Base-by-base conservation (phyloP, 2,888 invertebrate species). In the Plusia festucae region DNA sequence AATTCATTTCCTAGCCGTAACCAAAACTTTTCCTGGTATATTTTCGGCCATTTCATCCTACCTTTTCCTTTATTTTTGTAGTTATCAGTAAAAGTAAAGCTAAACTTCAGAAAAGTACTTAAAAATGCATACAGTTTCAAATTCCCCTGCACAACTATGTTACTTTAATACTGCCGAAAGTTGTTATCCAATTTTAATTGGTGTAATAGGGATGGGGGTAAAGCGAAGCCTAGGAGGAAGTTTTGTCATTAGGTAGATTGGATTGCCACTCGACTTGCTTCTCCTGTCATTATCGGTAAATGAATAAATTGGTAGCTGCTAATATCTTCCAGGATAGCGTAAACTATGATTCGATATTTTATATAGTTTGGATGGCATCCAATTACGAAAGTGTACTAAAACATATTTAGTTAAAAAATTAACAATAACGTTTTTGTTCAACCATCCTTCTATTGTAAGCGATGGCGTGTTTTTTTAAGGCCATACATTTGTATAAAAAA, bases 191-290 rank as follows among this genome's bases (percentile, higher is more conserved):
- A 72, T 79, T 79, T 79, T 78, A 79, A 73, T 80, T 77, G 60
- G 44, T 70, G 60, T 72, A 65, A 79, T 76, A 68, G 61, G 57
- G 46, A 68, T 54, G 60, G 68, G n/a, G 63, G 64, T 63, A 52
- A 34, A 72, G 65, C 66, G 58, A 73, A 74, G 67, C 69, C 73
- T 69, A 72, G 65, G 65, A 70, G 65, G 63, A 81, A 81, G 81
- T 81, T 81, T 80, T 66, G 69, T 81, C 78, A 76, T 82, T 71
- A 80, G 64, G 57, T 73, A 70, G 72, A 82, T 80, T 81, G 65
- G 68, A 69, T 79, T 79, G 62, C 77, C 74, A 72, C 70, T 70
- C 63, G 70, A 79, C 74, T 77, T 66, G 77, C 80, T 70, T 63
- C 70, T 64, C 62, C 63, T 61, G 55, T 74, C 70, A 77, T 70